Percentiles rank a stretch among this genome's conserved stretches.
Evolutionary conservation across 1,140 invertebrate species (phyloP).

Genomic region (Melipona quadrifasciata): DNA sequence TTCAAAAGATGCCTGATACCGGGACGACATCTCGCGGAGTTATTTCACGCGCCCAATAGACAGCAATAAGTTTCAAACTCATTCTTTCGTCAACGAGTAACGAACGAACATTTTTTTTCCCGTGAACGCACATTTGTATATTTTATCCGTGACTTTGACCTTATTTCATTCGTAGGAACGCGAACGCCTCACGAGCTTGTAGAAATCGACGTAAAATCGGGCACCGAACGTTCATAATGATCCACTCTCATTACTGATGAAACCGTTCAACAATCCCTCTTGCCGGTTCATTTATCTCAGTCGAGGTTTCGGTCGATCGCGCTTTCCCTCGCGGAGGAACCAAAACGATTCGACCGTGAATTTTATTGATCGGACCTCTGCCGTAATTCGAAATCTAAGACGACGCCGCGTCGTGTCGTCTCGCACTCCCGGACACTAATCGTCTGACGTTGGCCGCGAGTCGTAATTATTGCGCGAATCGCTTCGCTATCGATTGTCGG

Average conservation of each 20-base stretch:
- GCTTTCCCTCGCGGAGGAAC: not conserved
- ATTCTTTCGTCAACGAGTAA: no score
- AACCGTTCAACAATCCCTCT: conserved; percentile 18
- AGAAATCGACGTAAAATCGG: not conserved
- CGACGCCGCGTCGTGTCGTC: no score
- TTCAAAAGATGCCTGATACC: not conserved
- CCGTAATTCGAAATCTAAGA: conserved; percentile 3
- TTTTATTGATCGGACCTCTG: no score
- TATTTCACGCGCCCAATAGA: not conserved
- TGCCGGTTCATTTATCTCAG: not conserved
- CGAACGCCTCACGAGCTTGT: not conserved
- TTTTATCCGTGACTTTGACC: not conserved
- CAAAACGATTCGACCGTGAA: not conserved
- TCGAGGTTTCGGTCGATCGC: not conserved
- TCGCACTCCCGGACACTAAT: not conserved
- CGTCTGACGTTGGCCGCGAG: not conserved
- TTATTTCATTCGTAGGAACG: not conserved
- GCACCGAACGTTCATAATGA: not conserved
- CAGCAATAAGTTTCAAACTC: not conserved
- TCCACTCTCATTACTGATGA: conserved; percentile 34
- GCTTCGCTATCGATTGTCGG: conserved; percentile 2
- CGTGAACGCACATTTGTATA: no score
- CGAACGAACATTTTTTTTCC: no score
- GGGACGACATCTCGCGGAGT: not conserved
- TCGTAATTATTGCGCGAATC: not conserved